These are phyloP conservation scores for Sebastolobus altivelis DNA, from an alignment of 2,797 vertebrate genomes.

Conservation along the genomic window DNA sequence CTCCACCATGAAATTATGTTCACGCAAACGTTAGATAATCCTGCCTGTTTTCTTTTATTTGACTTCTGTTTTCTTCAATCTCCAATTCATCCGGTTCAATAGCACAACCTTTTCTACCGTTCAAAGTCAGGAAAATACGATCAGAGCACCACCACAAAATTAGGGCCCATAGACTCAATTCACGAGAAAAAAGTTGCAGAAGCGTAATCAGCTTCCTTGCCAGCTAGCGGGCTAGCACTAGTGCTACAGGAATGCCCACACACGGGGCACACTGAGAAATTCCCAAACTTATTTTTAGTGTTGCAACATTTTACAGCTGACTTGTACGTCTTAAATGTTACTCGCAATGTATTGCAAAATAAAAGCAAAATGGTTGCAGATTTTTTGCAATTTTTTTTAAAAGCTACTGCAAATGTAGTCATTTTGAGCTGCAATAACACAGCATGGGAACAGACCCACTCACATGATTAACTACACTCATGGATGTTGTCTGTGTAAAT, in stretches of 20 bases:
- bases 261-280: not conserved
- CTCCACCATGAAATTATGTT: not conserved
- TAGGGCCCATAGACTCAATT: not conserved
- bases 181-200: not conserved
- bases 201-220: not conserved
- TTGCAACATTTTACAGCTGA: not conserved
- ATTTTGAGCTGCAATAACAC: not conserved
- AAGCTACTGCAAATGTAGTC: not conserved
- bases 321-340: not conserved
- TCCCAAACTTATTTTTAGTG: not conserved
- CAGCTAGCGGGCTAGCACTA: too few species aligned
- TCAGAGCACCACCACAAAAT: not conserved
- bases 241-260: not conserved
- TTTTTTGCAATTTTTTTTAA: not conserved
- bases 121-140: not conserved
- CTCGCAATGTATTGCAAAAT: not conserved
- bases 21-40: not conserved
- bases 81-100: not conserved
- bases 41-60: not conserved
- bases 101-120: not conserved
- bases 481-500: not conserved
- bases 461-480: not conserved
- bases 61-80: not conserved
- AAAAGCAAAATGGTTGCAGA: not conserved
- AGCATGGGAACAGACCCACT: not conserved